Conservation (phyloP, 2,888 invertebrate species). For the Nymphalis c-album region DNA sequence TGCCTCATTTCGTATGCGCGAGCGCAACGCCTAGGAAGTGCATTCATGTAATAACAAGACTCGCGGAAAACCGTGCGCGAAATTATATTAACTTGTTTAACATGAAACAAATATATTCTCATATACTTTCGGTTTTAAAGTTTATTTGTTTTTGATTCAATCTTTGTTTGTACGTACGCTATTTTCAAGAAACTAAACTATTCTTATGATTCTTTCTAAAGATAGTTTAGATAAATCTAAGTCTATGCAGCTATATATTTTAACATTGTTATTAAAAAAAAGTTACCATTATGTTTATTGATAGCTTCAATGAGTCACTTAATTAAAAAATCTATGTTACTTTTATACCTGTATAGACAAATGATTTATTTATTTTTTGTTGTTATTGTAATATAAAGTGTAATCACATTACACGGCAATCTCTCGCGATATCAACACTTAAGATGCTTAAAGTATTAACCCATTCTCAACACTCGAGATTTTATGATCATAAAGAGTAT, state of each 20-base stretch:
- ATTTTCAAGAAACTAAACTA: too few relatives aligned
- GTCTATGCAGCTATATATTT: too few relatives aligned
- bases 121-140: constrained; percentile 31
- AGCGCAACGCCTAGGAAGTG: constrained; percentile 69
- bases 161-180: too few relatives aligned
- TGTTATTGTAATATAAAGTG: constrained; percentile 15
- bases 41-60: constrained; percentile 53
- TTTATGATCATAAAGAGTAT: constrained; percentile 19
- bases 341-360: background rate
- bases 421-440: constrained; percentile 21
- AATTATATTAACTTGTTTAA: constrained; percentile 40
- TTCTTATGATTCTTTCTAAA: too few relatives aligned
- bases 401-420: constrained; percentile 15
- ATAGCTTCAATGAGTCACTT: too few relatives aligned
- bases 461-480: constrained; percentile 17
- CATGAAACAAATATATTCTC: constrained; percentile 19
- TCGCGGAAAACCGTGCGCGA: constrained; percentile 48
- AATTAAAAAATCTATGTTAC: too few relatives aligned
- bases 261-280: too few relatives aligned
- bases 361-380: constrained; percentile 11
- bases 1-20: constrained; percentile 67
- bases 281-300: too few relatives aligned
- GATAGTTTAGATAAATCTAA: too few relatives aligned
- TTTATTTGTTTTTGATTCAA: constrained; percentile 3
- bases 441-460: constrained; percentile 14